phyloP scores from a whole-genome alignment of 2,888 invertebrate genomes.

The Brachyptera risi region DNA sequence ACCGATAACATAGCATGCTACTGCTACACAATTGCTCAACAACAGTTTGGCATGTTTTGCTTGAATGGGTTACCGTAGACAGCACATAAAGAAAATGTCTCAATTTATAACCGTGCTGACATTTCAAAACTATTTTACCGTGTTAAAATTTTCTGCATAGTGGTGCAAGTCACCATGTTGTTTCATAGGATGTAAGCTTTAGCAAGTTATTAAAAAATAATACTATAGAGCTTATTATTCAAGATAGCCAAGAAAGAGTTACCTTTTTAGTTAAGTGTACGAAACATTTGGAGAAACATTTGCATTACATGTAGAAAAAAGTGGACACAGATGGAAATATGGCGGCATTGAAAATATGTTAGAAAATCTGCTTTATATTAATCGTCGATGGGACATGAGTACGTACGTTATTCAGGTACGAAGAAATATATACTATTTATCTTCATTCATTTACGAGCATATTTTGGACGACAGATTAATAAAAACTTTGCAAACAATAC shows the following conservation, averaged over 20 bases:
- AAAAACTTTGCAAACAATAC: slow-evolving; percentile 18
- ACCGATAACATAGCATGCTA: too few relatives aligned
- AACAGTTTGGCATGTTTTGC: too few relatives aligned
- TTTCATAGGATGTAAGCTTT: too few relatives aligned
- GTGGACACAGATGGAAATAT: slow-evolving; percentile 2
- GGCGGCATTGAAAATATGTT: slow-evolving; percentile 17
- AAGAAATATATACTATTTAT: slow-evolving; percentile 29
- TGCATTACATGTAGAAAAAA: slow-evolving; percentile 3
- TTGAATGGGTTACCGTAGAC: too few relatives aligned
- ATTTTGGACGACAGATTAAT: slow-evolving; percentile 4
- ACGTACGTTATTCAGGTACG: slow-evolving; percentile 29
- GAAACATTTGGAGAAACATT: slow-evolving; percentile 1
- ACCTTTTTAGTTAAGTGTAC: background rate
- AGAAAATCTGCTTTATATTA: slow-evolving; percentile 16
- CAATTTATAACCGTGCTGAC: slow-evolving; percentile 1
- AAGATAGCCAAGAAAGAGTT: slow-evolving; percentile 1
- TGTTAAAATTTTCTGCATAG: too few relatives aligned
- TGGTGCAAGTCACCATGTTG: too few relatives aligned
- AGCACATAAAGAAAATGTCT: slow-evolving; percentile 1
- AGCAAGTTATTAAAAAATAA: background rate
- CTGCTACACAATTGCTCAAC: too few relatives aligned
- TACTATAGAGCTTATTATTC: background rate
- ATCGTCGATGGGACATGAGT: slow-evolving; percentile 29
- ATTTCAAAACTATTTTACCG: background rate
- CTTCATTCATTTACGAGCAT: slow-evolving; percentile 24